Conservation (phyloP, 1,140 invertebrate genomes). For the Mycetomoellerius zeteki region DNA sequence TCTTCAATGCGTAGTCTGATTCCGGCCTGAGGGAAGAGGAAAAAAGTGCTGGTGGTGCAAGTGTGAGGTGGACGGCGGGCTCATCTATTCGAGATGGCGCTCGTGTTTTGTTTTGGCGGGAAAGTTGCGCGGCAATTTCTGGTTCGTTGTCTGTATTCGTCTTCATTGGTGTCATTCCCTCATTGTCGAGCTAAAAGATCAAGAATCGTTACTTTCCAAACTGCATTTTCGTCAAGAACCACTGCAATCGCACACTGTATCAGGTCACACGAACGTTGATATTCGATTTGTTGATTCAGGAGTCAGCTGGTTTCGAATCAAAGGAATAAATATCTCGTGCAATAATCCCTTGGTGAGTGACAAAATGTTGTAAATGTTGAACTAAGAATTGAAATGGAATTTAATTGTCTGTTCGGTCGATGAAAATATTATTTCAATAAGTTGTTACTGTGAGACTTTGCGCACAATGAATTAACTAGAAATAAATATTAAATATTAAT, state of each 20-base stretch:
- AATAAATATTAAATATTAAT: not conserved
- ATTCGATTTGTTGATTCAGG: not conserved
- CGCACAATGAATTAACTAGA: too few relatives aligned
- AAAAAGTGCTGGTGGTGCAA: not conserved
- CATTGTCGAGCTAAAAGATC: not conserved
- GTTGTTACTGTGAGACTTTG: not conserved
- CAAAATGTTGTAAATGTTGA: not conserved
- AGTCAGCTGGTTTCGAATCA: not conserved
- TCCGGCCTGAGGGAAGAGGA: not conserved
- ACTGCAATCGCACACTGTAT: not conserved
- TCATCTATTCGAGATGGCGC: not conserved
- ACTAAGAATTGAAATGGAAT: not conserved
- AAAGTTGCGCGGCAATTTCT: not conserved
- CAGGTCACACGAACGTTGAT: not conserved
- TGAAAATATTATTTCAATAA: not conserved
- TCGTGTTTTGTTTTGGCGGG: constrained; percentile 28
- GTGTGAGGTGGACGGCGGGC: not conserved
- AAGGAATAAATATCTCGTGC: not conserved
- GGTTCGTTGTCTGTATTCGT: too few relatives aligned
- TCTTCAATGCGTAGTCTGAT: too few relatives aligned
- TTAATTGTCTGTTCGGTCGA: not conserved
- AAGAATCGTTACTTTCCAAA: not conserved
- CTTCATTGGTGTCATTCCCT: not conserved
- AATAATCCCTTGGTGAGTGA: not conserved
- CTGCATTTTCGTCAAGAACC: not conserved